Evolutionary conservation across 2,797 vertebrate species (phyloP), one percentile per base, ranked within the genome.

Genomic region (Tenualosa ilisha): DNA sequence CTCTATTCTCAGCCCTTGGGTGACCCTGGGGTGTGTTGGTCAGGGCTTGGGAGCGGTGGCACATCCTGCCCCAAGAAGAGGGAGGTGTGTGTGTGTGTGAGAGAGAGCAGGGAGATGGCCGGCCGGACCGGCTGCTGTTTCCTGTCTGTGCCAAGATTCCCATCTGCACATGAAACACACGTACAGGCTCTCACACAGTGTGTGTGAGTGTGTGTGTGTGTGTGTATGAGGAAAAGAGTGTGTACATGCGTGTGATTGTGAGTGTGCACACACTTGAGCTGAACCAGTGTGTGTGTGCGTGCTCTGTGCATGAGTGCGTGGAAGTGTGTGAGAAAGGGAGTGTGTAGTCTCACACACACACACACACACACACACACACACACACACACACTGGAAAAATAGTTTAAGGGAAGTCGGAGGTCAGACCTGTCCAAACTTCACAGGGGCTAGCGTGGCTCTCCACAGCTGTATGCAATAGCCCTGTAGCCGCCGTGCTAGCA

Each of bases 21-120:
- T 90, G 89, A 91, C 89, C 91, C 88, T 87, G 85, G 87, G 86
- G 87, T 81, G 87, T 85, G 85, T 84, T 87, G 89, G 88, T 89
- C 88, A 85, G 88, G 89, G 89, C 89, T 89, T 86, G 82, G 88
- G 85, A 89, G 88, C 85, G 84, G 75, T 86, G 88, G 89, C 87
- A 88, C 86, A 90, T 92, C 91, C 91, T 92, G 91, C 87, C 81
- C n/a, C 83, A 79, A 46, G 72, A 3, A 72, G 65, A 72, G 65
- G 65, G 65, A 72, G 65, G 65, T 31, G 65, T 72, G 26, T 24
- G 24, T 65, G 63, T 24, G 63, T 26, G 68, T 17, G 54, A 22
- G 54, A 17, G 53, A 17, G 53, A 6, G 31, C n/a, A n/a, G 37
- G 37, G 72, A 46, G 40, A 79, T 72, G 72, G 40, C 72, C 40